Base-by-base conservation (phyloP, 2,888 invertebrate species). In the Chloroclystis v-ata region DNA sequence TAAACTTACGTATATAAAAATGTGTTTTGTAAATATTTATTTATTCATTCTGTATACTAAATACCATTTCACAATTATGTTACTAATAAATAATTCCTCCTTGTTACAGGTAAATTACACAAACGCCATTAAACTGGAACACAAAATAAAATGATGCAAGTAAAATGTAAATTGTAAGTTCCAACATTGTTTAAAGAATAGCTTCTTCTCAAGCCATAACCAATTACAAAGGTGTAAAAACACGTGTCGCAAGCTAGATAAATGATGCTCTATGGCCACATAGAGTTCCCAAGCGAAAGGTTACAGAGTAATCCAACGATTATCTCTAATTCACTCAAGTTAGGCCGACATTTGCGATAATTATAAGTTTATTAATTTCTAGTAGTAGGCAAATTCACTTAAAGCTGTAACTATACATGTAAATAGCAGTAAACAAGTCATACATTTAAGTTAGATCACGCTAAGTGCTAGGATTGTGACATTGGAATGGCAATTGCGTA, bases 261-360 rank as follows among this genome's bases (percentile, higher is more conserved):
- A 37, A 37, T 30, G 48, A 37, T 43, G 39, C 16, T 12, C 30
- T 48, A 28, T 47, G 50, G 52, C 24, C 28, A 44, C 45, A 48
- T 30, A 16, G 63, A 57, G 33, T 81, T 80, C 80, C 67, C 77
- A 77, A 61, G 71, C 67, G 53, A 78, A 75, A 81, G 81, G 78
- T 80, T 79, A 75, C 75, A 70, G 70, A 77, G 33, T 50, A 50
- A 72, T 70, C 70, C 20, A 20, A 5, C 20, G 20, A 20, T 20
- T 20, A 20, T 20, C 20, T 20, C 20, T 70, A 70, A 66, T 65
- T 35, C 35, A 20, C 16, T 35, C 32, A 32, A 20, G 2, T 68
- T 68, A 72, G 59, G 53, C 52, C 32, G 50, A 43, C 59, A 54
- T 57, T 52, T 54, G 54, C 55, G 57, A 64, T 57, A 63, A 67